Conservation (phyloP, 2,113 vertebrate genomes). For the Grantiella picta region DNA sequence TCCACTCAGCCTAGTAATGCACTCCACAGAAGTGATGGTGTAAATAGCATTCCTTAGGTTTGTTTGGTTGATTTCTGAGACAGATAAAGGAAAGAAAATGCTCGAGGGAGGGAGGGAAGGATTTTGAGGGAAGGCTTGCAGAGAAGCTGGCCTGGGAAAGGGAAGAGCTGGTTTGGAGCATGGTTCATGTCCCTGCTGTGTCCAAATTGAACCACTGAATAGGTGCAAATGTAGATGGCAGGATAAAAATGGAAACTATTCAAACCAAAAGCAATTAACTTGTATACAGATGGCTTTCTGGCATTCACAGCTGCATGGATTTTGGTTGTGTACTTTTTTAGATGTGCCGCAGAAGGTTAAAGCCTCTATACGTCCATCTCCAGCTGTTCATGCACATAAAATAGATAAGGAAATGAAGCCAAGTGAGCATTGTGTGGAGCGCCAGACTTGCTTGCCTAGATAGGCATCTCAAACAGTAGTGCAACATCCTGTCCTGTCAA, state of each 20-base stretch:
- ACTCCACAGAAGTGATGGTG: not conserved
- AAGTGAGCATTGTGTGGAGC: slow-evolving; percentile 1
- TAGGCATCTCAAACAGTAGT: slow-evolving; percentile 31
- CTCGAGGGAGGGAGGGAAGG: not conserved
- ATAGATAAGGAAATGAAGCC: slow-evolving; percentile 52
- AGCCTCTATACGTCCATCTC: slow-evolving; percentile 15
- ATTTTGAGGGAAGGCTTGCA: not conserved
- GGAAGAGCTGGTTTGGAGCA: not conserved
- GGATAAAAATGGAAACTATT: slow-evolving; percentile 27
- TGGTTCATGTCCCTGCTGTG: not conserved
- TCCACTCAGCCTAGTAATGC: not conserved
- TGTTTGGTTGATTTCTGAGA: not conserved
- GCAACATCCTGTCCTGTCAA: slow-evolving; percentile 38
- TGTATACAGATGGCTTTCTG: slow-evolving; percentile 55
- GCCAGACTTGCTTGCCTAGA: not conserved
- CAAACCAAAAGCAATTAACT: slow-evolving; percentile 35
- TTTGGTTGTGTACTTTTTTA: slow-evolving; percentile 37
- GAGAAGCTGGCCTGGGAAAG: not conserved
- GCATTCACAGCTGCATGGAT: slow-evolving; percentile 20
- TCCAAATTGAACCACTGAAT: slow-evolving; percentile 25
- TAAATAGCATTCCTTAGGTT: not conserved
- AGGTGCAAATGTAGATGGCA: slow-evolving; percentile 21
- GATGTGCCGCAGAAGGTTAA: slow-evolving; percentile 8
- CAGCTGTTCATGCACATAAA: slow-evolving; percentile 47
- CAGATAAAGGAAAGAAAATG: not conserved